A percentile compares a stretch with the other conserved stretches of the same genome.
Conservation (phyloP, 30 jellyfish, hydroid and myxozoan species). For the Aurelia sp. region DNA sequence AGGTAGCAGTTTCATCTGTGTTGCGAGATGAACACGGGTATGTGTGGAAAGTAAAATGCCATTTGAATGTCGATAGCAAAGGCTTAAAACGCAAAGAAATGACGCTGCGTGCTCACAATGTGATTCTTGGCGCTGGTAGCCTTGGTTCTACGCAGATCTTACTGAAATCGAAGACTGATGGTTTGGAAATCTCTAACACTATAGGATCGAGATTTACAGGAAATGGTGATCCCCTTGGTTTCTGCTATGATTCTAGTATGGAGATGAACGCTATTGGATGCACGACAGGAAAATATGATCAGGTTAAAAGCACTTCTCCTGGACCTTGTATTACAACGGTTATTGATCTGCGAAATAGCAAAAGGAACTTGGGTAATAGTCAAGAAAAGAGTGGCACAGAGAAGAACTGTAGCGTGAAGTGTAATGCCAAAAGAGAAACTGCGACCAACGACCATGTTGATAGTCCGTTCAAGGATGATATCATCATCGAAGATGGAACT, state of each 20-base stretch:
- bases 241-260: slow-evolving; percentile 22
- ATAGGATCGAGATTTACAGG: slow-evolving; percentile 50
- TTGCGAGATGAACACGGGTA: too few species aligned
- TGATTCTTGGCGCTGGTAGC: slow-evolving; percentile 56
- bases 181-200: slow-evolving; percentile 29
- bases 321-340: slow-evolving; percentile 57
- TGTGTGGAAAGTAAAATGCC: slow-evolving; percentile 29
- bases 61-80: not conserved
- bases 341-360: slow-evolving; percentile 24
- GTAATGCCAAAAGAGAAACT: too few species aligned
- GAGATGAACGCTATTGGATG: slow-evolving; percentile 14
- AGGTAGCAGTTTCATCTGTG: too few species aligned
- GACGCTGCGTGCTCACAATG: slow-evolving; percentile 31
- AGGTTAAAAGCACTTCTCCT: not conserved
- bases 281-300: not conserved
- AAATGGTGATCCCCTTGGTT: slow-evolving; percentile 47
- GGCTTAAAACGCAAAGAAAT: slow-evolving; percentile 17
- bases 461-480: slow-evolving; percentile 2
- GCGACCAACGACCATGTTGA: too few species aligned
- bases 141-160: slow-evolving; percentile 47
- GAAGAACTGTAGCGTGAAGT: too few species aligned
- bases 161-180: slow-evolving; percentile 44
- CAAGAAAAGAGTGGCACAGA: too few species aligned
- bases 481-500: slow-evolving; percentile 55
- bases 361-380: not conserved